Conservation (phyloP, 2,888 invertebrate genomes). For the Furcula furcula region DNA sequence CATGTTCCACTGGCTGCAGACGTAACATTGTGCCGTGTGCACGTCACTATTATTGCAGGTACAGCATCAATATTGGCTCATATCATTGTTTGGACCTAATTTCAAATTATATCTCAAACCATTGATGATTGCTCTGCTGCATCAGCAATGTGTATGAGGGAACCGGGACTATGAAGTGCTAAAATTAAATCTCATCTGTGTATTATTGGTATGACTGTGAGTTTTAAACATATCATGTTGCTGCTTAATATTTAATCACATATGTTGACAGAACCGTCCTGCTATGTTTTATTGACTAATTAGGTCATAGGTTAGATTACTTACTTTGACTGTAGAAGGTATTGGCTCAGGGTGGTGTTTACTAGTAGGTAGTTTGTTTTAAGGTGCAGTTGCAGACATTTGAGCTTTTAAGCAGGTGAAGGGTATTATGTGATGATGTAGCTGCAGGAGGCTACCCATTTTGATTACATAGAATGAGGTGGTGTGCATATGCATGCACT, state of each 20-base stretch:
- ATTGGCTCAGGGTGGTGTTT: conserved; percentile 32
- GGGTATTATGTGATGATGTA: conserved; percentile 3
- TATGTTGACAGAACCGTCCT: conserved; percentile 66
- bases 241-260: conserved; percentile 44
- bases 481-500: background rate
- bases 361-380: conserved; percentile 16
- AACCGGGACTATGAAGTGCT: conserved; percentile 1
- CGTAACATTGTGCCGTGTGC: conserved; percentile 52
- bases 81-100: conserved; percentile 27
- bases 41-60: conserved; percentile 23
- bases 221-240: conserved; percentile 59
- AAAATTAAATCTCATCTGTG: background rate
- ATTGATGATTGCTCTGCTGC: background rate
- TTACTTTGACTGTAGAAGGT: conserved; percentile 30
- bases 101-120: conserved; percentile 11
- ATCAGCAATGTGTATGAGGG: background rate
- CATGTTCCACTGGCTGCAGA: conserved; percentile 79
- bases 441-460: background rate
- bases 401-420: conserved; percentile 2
- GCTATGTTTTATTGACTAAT: conserved; percentile 47
- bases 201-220: conserved; percentile 18
- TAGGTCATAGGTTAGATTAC: conserved; percentile 35
- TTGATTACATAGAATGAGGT: background rate
- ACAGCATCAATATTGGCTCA: conserved; percentile 29
- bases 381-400: background rate